phyloP scores from a whole-genome alignment of 2,113 vertebrate genomes.

The Petaurus breviceps region DNA sequence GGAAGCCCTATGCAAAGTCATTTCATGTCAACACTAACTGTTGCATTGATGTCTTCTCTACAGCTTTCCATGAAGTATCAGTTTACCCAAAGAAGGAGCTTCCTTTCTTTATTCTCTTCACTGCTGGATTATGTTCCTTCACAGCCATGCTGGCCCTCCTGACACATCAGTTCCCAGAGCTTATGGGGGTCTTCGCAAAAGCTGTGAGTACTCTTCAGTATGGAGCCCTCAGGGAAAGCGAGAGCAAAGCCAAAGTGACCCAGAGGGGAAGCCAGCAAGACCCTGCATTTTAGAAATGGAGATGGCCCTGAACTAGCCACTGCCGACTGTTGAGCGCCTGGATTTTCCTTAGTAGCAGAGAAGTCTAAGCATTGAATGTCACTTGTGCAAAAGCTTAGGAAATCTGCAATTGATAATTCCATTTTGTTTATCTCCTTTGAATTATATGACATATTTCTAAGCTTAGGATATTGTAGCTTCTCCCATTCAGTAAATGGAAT shows the following conservation, averaged over 20 bases:
- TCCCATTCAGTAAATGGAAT: conserved; percentile 37
- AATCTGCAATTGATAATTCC: conserved; percentile 14
- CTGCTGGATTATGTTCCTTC: conserved; percentile 97
- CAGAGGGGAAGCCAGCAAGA: not conserved
- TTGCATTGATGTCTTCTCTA: conserved; percentile 71
- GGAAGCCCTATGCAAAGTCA: not conserved
- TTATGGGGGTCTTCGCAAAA: conserved; percentile 99
- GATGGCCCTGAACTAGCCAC: not conserved
- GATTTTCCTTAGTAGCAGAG: conserved; percentile 22
- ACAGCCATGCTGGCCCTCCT: conserved; percentile 98
- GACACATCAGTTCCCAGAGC: conserved; percentile 99
- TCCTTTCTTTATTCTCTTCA: conserved; percentile 99
- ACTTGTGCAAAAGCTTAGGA: not conserved
- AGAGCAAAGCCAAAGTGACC: not conserved
- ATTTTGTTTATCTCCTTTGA: conserved; percentile 38
- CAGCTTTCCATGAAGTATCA: conserved; percentile 99
- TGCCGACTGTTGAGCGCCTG: conserved; percentile 4
- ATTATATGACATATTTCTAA: conserved; percentile 30
- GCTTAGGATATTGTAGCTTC: conserved; percentile 35
- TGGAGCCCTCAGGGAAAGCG: not conserved
- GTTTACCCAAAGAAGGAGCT: conserved; percentile 99
- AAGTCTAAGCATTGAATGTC: not conserved
- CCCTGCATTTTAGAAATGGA: not conserved
- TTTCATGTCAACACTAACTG: not conserved
- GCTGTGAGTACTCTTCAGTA: conserved; percentile 90